These are phyloP conservation scores for Lamprologus ornatipinnis DNA, from an alignment of 2,113 vertebrate species.

Conservation along the genomic window DNA sequence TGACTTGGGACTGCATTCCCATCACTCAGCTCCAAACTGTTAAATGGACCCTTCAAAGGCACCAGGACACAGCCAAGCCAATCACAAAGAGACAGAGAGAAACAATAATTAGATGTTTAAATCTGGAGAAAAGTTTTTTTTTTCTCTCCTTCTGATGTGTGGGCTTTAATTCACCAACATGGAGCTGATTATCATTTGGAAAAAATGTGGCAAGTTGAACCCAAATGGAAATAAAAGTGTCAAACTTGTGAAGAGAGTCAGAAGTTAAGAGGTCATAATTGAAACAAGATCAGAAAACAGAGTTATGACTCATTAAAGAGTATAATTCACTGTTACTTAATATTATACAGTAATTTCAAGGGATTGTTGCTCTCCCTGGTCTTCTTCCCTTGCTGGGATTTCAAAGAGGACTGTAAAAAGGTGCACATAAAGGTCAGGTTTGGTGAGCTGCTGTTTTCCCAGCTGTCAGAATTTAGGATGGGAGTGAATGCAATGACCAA, in stretches of 20 bases:
- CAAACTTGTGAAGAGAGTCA: background rate
- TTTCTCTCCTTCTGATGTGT: background rate
- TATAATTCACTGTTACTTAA: background rate
- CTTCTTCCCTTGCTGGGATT: background rate
- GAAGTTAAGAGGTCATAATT: background rate
- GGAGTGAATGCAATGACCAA: background rate
- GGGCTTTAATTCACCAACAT: background rate
- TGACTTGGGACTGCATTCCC: background rate
- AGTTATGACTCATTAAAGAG: background rate
- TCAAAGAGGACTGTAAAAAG: background rate
- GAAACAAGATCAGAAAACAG: background rate
- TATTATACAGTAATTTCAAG: background rate
- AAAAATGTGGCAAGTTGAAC: background rate
- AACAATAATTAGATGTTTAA: background rate
- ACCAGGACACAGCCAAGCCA: background rate
- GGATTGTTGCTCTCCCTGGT: background rate
- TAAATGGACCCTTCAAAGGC: background rate
- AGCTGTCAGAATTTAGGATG: background rate
- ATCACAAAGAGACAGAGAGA: background rate
- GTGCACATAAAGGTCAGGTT: background rate
- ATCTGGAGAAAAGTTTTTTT: background rate
- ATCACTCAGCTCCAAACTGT: slow-evolving; percentile 22
- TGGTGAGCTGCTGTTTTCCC: background rate
- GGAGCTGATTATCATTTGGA: background rate
- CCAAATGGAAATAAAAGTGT: background rate